Evolutionary conservation across 2,113 vertebrate species (phyloP).

Genomic region (Scalopus aquaticus): DNA sequence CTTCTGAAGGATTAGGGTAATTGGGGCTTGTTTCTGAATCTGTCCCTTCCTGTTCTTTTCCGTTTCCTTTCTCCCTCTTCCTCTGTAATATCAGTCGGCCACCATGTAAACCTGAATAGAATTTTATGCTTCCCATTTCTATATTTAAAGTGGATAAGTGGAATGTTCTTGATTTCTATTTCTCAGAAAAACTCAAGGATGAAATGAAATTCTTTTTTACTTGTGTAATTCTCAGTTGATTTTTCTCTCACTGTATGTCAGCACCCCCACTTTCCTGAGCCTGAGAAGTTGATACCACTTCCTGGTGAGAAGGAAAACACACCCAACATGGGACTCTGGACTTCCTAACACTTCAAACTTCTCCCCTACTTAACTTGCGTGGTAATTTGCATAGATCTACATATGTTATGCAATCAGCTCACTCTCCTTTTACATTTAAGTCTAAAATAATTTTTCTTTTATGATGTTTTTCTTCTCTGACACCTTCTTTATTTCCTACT

Average conservation of each 20-base stretch:
- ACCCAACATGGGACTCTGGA: constrained; percentile 50
- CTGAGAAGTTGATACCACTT: constrained; percentile 39
- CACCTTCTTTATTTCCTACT: constrained; percentile 65
- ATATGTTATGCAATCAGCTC: constrained; percentile 78
- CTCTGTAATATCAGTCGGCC: neutral
- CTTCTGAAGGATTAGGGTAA: neutral
- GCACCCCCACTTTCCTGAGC: constrained; percentile 36
- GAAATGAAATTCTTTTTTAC: constrained; percentile 66
- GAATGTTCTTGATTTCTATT: constrained; percentile 63
- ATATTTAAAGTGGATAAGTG: constrained; percentile 38
- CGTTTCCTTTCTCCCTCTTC: constrained; percentile 5
- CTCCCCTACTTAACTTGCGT: constrained; percentile 62
- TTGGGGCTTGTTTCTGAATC: neutral
- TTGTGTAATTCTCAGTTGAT: constrained; percentile 57
- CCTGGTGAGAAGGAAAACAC: constrained; percentile 61
- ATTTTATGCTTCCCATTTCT: constrained; percentile 44
- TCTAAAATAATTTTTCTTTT: constrained; percentile 77
- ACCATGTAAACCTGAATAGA: constrained; percentile 8
- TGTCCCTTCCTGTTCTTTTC: neutral
- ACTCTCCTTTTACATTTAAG: constrained; percentile 76
- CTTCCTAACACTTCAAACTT: constrained; percentile 69
- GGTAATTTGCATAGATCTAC: constrained; percentile 79
- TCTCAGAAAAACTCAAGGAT: constrained; percentile 53
- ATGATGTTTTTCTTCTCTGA: constrained; percentile 69
- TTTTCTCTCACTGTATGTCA: constrained; percentile 52